Conservation (phyloP, 2,888 invertebrate genomes). For the Athalia rosae region DNA sequence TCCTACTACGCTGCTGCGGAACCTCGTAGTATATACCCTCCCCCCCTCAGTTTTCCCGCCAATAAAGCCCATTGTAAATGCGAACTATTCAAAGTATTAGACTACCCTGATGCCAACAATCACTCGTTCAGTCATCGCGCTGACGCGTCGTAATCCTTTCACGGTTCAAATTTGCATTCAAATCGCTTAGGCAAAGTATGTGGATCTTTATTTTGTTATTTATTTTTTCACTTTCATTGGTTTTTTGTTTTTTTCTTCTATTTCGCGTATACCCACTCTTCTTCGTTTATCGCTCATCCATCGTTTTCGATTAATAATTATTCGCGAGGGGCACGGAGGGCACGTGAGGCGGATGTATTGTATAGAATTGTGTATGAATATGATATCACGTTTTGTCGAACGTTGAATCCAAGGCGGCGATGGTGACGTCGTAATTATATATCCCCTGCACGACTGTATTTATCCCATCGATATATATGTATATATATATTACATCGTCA, state of each 20-base stretch:
- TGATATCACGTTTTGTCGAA: too few relatives aligned
- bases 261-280: not conserved
- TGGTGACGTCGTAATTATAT: too few relatives aligned
- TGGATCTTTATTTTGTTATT: conserved; percentile 35
- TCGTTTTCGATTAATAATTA: too few relatives aligned
- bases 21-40: conserved; percentile 49
- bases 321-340: too few relatives aligned
- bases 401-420: too few relatives aligned
- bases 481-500: too few relatives aligned
- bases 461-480: too few relatives aligned
- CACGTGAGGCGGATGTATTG: too few relatives aligned
- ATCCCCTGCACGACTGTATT: too few relatives aligned
- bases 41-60: conserved; percentile 67
- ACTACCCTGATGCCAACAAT: conserved; percentile 63
- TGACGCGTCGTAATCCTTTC: conserved; percentile 71
- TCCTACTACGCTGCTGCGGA: conserved; percentile 63
- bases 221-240: conserved; percentile 23
- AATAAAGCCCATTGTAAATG: conserved; percentile 73
- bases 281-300: too few relatives aligned
- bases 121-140: conserved; percentile 72
- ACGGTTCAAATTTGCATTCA: conserved; percentile 57
- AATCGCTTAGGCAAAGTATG: conserved; percentile 43
- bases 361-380: too few relatives aligned
- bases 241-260: conserved; percentile 27
- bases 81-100: conserved; percentile 73